Base-by-base conservation (phyloP, 2,797 vertebrate species). In the Ctenopoma multispine region DNA sequence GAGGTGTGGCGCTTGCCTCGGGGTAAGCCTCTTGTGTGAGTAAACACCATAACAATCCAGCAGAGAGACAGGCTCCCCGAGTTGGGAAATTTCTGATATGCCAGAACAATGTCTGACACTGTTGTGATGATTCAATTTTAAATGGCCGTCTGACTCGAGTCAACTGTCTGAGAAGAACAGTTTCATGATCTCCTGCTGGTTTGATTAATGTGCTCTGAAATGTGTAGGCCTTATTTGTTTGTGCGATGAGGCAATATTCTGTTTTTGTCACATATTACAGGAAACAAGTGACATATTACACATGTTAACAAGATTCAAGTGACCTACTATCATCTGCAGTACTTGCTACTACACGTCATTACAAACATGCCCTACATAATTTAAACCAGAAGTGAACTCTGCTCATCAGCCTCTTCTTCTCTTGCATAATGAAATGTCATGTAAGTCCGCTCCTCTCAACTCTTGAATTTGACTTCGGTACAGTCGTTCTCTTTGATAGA, bases 401-500 rank as follows among this genome's bases (percentile, higher is more conserved):
- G 81, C 69, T 62, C 29, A 58, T 86, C 65, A 84, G 72, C 70
- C 78, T 64, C 44, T 59, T 4, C 55, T 60, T 69, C 56, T 50
- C 36, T 41, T 73, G 69, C 77, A 84, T 83, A 83, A 84, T 84
- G 85, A 88, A 84, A 89, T 75, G 88, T 87, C 89, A 85, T 72
- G 79, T 80, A 83, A 82, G 84, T 89, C 80, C 7, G 24, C 87
- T 89, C 63, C 72, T 77, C 78, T 90, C 81, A 77, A 81, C 88
- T 90, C 80, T 83, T 2, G 73, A 89, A 68, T 92, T 90, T 90
- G 88, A 92, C 89, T 88, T 90, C 90, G 87, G 91, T 87, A 87
- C 87, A 75, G 88, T 84, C 82, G 79, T 87, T 89, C 76, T 82
- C 65, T 82, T 69, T 91, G 92, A 92, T 80, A 92, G 92, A 93